Base-by-base conservation (phyloP, 2,888 invertebrate genomes). In the Sylvicola fuscatus region DNA sequence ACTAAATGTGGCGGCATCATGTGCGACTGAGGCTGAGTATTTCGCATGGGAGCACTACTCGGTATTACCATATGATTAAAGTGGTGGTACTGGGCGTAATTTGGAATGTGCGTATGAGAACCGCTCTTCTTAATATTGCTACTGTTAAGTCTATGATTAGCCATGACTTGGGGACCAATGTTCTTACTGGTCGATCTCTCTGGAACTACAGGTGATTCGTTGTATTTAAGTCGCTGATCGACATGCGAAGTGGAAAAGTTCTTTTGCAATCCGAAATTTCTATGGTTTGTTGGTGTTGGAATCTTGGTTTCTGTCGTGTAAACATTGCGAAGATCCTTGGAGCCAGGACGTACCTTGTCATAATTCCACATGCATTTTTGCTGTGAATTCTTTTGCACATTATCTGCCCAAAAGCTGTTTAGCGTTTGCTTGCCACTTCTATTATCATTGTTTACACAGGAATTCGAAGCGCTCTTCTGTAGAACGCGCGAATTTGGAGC, bases 361-460 rank as follows among this genome's bases (percentile, higher is more conserved):
- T 54, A 59, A 44, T 58, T 56, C 60, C 60, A 60, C 13, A 41
- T 41, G 14, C 40, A 30, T 35, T 39, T 40, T 7, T 36, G 38
- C 28, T 42, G 38, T 27, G 15, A 35, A 12, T 33, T 32, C 32
- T 39, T 56, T 3, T 51, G 54, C n/a, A 47, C 49, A 44, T 60
- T 58, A 16, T 54, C 58, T 12, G 48, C 44, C 59, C 59, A 60
- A 43, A 59, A 59, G 15, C 56, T 52, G 37, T 56, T 58, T 48
- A 59, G 49, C 12, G 53, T 37, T 39, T 58, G 58, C 33, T 58
- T 58, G 35, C 56, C 56, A 31, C 11, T 12, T 12, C 31, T 14
- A 31, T 34, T 34, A 7, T 14, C 32, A 26, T 34, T 33, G 16
- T 32, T 31, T n/a, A 45, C 29, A 27, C 41, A 42, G n/a, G 45